Evolutionary conservation across 1,140 invertebrate genomes (phyloP), one percentile per base, ranked within the genome.

Genomic region (Yoshiicerus persimilis): DNA sequence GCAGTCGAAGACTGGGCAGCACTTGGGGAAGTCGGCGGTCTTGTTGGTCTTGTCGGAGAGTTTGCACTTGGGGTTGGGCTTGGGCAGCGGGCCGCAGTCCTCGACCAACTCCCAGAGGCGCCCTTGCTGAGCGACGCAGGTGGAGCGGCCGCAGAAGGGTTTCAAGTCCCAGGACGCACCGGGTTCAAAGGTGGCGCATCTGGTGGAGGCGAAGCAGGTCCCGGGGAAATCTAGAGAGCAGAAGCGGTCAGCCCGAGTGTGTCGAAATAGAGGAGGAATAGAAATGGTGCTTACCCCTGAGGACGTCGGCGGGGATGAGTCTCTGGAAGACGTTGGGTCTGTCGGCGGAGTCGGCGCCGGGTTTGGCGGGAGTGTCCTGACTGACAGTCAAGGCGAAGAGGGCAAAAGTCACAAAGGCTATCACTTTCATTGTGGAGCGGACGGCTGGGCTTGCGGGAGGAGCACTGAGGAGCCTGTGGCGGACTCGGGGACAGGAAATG

Each of bases 131-230:
- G 90, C 91, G 32, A 97, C 96, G 92, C 96, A 97, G 47, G 96
- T 97, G 87, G 96, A 96, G 88, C 96, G 95, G 13, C 97, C 96
- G 91, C 96, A 97, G 95, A 97, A 97, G 2, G 96, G 96, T 10
- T 95, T 93, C 89, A 97, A 92, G 38, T 97, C 96, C 96, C 96
- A 97, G 34, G 95, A 93, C 92, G 97, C 96, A 56, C 95, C 90
- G 39, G 96, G 96, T 91, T 97, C 96, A 36, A 97, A 95, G 20
- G 96, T 97, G 1, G 96, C 95, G 92, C 96, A 97, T 88, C 95
- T 95, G n/a, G 96, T 97, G 0, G 96, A 97, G 1, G 96, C 96
- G 92, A 97, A 97, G 91, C 96, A 97, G 93, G 96, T 94, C 11
- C 96, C 96, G 66, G 96, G 96, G 94, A 97, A 97, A 93, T 97